Evolutionary conservation across 2,797 vertebrate genomes (phyloP).

Genomic region (Notolabrus celidotus): DNA sequence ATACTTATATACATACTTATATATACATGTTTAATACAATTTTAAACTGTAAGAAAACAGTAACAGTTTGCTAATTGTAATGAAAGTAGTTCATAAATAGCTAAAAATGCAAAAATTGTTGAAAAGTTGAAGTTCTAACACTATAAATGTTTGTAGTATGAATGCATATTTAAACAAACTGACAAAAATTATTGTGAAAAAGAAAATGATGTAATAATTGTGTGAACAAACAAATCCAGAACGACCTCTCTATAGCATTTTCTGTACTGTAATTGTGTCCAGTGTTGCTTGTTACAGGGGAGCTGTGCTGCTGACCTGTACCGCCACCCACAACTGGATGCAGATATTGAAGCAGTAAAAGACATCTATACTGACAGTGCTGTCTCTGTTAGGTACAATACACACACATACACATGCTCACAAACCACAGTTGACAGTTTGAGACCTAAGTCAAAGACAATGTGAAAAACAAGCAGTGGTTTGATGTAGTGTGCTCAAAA

Average conservation of each 20-base stretch:
- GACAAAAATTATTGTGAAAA: neutral
- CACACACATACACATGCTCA: conserved; percentile 4
- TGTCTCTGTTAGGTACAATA: conserved; percentile 91
- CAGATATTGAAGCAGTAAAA: conserved; percentile 98
- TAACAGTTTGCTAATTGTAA: no score
- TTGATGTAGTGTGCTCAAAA: neutral
- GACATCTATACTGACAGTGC: conserved; percentile 98
- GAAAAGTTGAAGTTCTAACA: neutral
- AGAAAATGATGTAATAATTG: neutral
- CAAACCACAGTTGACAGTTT: conserved; percentile 4
- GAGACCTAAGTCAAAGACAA: neutral
- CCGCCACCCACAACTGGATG: conserved; percentile 96
- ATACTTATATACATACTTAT: no score
- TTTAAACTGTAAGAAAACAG: no score
- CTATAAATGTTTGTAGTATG: neutral
- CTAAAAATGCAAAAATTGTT: no score
- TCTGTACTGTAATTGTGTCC: conserved; percentile 46
- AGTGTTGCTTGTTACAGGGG: conserved; percentile 84
- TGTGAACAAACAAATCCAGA: neutral
- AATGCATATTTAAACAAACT: neutral
- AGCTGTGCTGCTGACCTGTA: conserved; percentile 97
- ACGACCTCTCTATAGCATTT: neutral
- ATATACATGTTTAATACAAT: no score
- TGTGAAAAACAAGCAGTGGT: neutral
- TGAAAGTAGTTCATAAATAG: no score